Base-by-base conservation (phyloP, 2,113 vertebrate species). In the Uria aalge region DNA sequence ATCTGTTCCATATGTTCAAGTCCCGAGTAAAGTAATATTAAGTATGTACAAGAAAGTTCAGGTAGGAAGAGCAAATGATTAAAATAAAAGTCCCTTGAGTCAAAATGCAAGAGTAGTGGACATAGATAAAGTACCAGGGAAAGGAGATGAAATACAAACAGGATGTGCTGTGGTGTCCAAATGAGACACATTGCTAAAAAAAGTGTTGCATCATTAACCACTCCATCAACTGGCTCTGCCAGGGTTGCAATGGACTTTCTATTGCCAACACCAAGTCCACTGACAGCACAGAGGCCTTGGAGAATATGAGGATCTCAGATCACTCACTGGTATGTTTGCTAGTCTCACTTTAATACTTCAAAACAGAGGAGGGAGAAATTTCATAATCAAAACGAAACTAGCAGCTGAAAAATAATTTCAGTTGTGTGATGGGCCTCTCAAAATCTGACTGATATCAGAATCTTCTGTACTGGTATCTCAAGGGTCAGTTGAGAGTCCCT, bases 31-130 rank as follows among this genome's bases (percentile, higher is more conserved):
- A 97, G 91, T 91, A 91, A 98, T 97, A 97, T 96, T 98, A 98
- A 97, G 92, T 94, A 95, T 92, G 84, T 94, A 90, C 80, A 96
- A 96, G 93, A 96, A 98, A 97, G 96, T 97, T 97, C 96, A 96
- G 94, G 85, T 95, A 96, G 96, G 91, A 96, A 94, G 83, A 94
- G 93, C 85, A 96, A 97, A 97, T 96, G 97, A 98, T 97, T 97
- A 97, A 97, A 97, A 97, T 91, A 95, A 90, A 96, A 96, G 94
- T 97, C 97, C 96, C 96, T 66, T 91, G 97, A 92, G 97, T 80
- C 72, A 92, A 92, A 96, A 89, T 0, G 34, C 36, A 32, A 85
- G 77, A 14, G 18, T 43, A 80, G 92, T 43, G 69, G 97, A 97
- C 97, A 93, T 90, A 97, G 96, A 97, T 94, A 93, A 97, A 97